Evolutionary conservation across 2,888 invertebrate species (phyloP), one percentile per base, ranked within the genome.

Genomic region (Caenorhabditis afra): DNA sequence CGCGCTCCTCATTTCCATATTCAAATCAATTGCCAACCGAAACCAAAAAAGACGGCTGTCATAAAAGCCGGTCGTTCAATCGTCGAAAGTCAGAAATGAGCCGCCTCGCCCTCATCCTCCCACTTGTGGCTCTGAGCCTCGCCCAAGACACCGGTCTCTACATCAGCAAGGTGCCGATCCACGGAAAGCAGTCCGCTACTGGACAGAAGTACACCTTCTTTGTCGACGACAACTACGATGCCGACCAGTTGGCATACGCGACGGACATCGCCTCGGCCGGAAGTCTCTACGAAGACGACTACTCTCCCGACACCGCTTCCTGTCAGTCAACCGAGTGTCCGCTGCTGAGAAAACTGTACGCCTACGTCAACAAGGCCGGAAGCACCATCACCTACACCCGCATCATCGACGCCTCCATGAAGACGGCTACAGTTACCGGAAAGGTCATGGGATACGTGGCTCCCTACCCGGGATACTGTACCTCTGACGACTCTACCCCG

Each of bases 381-480:
- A 57, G 57, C 16, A 16, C 35, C 22, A 16, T 49, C 12, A 18
- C 16, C 1, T 35, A n/a, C 23, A 70, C 70, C 0, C 45, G 55
- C 7, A 22, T 70, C 39, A 11, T 70, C n/a, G 53, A 44, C 10
- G 14, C 52, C n/a, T 53, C 37, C 5, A n/a, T 52, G 23, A 55
- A 55, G 16, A 1, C 44, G 0, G 37, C 16, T 12, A 8, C 5
- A 11, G 23, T n/a, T 3, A 23, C 20, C 12, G 61, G 23, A 12
- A 55, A 45, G 18, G 39, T 61, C 35, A 61, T 70, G 23, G 70
- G 70, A 53, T 20, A 45, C n/a, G 55, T 70, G 20, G 70, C 70
- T n/a, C 70, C 70, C 12, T 70, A 62, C 18, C 70, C 70, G 14
- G 70, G 70, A 55, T 70, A 70, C 39, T 70, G 70, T 23, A 55